phyloP scores from a whole-genome alignment of 1,140 invertebrate genomes.

The Drosophila bipectinata region DNA sequence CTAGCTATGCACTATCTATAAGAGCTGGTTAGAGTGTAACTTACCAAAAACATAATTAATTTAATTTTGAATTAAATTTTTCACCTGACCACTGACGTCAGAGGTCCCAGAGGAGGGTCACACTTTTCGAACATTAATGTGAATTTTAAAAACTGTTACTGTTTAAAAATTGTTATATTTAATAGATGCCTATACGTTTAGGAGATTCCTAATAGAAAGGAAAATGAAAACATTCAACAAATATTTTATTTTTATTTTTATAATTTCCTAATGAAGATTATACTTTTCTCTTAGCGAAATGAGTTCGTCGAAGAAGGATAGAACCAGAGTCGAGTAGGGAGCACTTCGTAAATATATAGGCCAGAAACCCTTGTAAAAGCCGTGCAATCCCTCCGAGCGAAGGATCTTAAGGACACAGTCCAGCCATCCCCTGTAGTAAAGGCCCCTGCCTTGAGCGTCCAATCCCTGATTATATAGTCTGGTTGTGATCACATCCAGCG shows the following conservation, averaged over 20 bases:
- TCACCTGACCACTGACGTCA: no score
- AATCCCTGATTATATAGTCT: conserved; percentile 94
- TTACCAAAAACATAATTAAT: not conserved
- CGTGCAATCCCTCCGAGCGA: conserved; percentile 89
- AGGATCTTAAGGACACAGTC: conserved; percentile 92
- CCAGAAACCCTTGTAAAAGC: conserved; percentile 95
- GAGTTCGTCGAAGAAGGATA: conserved; percentile 94
- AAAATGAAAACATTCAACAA: no score
- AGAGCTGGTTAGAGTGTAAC: not conserved
- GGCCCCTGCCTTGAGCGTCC: conserved; percentile 88
- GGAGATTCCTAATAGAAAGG: no score
- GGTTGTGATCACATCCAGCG: conserved; percentile 95
- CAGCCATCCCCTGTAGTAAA: conserved; percentile 89
- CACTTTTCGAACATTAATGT: no score
- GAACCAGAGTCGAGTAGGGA: conserved; percentile 92
- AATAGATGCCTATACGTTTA: not conserved
- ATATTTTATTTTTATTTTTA: not conserved
- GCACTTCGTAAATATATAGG: conserved; percentile 93
- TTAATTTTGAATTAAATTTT: not conserved
- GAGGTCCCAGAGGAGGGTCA: no score
- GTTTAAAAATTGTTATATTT: no score
- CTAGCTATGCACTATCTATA: no score
- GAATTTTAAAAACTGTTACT: no score
- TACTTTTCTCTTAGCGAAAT: conserved; percentile 75
- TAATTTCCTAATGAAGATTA: conserved; percentile 7